A percentile compares a stretch with the other conserved stretches of the same genome.
Evolutionary conservation across 2,797 vertebrate species (phyloP).

Genomic region (Pangasius djambal): DNA sequence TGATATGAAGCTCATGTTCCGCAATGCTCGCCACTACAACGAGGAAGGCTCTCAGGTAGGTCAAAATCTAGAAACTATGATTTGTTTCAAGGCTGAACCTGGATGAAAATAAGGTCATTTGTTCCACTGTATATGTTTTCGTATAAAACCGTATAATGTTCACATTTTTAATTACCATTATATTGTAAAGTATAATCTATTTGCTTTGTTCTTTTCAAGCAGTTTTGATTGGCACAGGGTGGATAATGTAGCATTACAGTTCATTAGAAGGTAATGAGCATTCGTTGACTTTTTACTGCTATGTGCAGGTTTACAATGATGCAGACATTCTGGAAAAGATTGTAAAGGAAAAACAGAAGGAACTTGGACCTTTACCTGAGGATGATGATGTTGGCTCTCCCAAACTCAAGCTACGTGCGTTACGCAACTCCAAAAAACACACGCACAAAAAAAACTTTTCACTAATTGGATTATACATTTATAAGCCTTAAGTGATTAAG

Average conservation of each 20-base stretch:
- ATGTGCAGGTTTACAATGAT: conserved; percentile 92
- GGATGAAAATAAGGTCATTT: not conserved
- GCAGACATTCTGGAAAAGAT: conserved; percentile 94
- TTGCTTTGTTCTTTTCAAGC: not conserved
- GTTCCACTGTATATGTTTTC: not conserved
- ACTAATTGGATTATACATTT: not conserved
- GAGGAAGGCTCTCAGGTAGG: conserved; percentile 97
- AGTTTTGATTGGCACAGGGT: not conserved
- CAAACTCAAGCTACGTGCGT: conserved; percentile 95
- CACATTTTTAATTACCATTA: not conserved
- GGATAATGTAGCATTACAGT: not conserved
- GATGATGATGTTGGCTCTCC: conserved; percentile 94
- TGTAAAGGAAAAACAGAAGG: conserved; percentile 93
- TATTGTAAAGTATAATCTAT: not conserved
- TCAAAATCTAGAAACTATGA: not conserved
- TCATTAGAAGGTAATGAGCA: not conserved
- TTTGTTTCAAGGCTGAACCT: not conserved
- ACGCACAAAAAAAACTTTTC: not conserved
- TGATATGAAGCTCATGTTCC: conserved; percentile 97
- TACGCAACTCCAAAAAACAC: not conserved
- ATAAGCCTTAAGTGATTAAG: not conserved
- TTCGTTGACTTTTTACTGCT: not conserved
- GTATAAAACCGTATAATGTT: not conserved
- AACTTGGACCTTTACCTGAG: conserved; percentile 88
- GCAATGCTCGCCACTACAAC: conserved; percentile 98